A percentile compares a stretch with the other conserved stretches of the same genome.
Conservation (phyloP, 2,113 vertebrate genomes). For the Leptobrachium ailaonicum region DNA sequence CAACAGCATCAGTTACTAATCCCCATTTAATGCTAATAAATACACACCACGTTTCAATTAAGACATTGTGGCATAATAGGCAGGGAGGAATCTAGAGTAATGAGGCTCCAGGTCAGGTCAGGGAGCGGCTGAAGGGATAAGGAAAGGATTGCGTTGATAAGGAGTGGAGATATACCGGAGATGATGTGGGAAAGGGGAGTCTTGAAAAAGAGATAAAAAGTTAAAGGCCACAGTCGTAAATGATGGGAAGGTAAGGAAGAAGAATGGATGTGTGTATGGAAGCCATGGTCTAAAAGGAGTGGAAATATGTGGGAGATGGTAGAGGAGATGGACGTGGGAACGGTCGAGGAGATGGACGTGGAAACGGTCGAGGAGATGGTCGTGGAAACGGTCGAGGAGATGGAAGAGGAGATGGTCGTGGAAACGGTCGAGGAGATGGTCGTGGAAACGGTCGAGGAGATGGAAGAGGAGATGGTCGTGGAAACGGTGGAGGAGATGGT, state of each 20-base stretch:
- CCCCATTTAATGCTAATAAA: conserved; percentile 33
- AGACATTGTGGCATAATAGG: conserved; percentile 18
- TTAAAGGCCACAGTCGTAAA: too few relatives aligned
- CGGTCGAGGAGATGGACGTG: not conserved
- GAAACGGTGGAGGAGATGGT: not conserved
- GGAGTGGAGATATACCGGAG: not conserved
- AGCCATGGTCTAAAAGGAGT: too few relatives aligned
- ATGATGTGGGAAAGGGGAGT: not conserved
- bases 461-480: too few relatives aligned
- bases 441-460: too few relatives aligned
- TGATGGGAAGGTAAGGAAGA: too few relatives aligned
- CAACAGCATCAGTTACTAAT: conserved; percentile 20
- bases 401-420: too few relatives aligned
- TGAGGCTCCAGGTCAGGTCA: not conserved
- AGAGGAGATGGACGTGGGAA: too few relatives aligned
- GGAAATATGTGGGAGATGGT: too few relatives aligned
- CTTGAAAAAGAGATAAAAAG: not conserved
- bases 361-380: not conserved
- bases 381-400: too few relatives aligned
- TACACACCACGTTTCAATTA: conserved; percentile 16
- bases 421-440: too few relatives aligned
- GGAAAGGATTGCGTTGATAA: not conserved
- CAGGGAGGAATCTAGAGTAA: conserved; percentile 26
- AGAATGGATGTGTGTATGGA: too few relatives aligned
- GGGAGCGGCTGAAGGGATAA: not conserved